Base-by-base conservation (phyloP, 2,797 vertebrate species). In the Loriculus beryllinus region DNA sequence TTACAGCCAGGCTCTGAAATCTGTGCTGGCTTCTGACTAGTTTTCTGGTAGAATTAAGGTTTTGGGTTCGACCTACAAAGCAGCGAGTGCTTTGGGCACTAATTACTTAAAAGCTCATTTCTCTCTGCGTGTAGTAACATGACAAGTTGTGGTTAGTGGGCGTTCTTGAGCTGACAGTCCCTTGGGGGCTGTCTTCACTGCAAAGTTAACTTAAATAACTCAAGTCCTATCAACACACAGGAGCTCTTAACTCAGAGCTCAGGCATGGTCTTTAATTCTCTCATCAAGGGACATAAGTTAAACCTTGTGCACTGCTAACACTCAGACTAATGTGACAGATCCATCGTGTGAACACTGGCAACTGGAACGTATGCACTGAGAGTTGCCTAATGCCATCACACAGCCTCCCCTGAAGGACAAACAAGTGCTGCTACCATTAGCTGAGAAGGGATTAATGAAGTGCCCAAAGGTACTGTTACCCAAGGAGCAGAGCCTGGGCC, bases 41-140 rank as follows among this genome's bases (percentile, higher is more conserved):
- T 94, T 82, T 95, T 96, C 93, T 96, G 80, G 92, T 86, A 87
- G 82, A 91, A 93, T 96, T 90, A 92, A 90, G 70, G 92, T 92
- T 94, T 88, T 83, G 93, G 92, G 51, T 92, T 94, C 96, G 95
- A 96, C 93, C 95, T 95, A 94, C 93, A 95, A 95, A 93, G 91
- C 74, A 86, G 59, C 19, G 77, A 94, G 65, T 74, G 95, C 95
- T 96, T 94, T 96, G 93, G 93, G 96, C 96, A 74, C 91, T 96
- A 96, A 96, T 97, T 95, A 93, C 95, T 95, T 91, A 90, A 93
- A 91, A 92, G 82, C 95, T 92, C 85, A 33, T 92, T 94, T 78
- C 82, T 96, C 82, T 85, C 75, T 72, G 47, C 1, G 10, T 5
- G 8, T 54, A 72, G 51, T 22, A 86, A 79, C 85, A 64, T 70